Evolutionary conservation across 35 echinoderm and acorn worm genomes (phyloP).

Genomic region (Acanthaster planci): DNA sequence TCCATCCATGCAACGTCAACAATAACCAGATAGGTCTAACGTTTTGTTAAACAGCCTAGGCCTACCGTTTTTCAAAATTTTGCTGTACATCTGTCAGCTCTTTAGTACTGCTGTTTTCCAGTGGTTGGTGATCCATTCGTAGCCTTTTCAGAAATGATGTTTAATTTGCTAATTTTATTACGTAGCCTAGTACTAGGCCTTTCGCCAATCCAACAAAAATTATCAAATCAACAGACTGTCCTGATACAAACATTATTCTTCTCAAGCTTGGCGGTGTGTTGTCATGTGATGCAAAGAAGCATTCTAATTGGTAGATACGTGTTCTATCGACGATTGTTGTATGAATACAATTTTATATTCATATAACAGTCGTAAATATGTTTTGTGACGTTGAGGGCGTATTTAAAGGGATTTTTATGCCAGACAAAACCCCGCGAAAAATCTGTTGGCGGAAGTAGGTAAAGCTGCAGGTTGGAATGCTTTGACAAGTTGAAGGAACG

Average conservation of each 20-base stretch:
- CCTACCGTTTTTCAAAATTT: slow-evolving; percentile 22
- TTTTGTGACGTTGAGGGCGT: neutral
- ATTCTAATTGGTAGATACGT: neutral
- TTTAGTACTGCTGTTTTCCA: neutral
- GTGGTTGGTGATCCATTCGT: neutral
- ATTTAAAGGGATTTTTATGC: slow-evolving; percentile 17
- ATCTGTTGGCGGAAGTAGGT: slow-evolving; percentile 1
- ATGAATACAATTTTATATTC: neutral
- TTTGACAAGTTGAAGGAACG: too few relatives aligned
- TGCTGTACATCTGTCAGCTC: neutral
- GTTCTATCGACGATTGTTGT: neutral
- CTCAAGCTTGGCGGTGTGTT: slow-evolving; percentile 14
- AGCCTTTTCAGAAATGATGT: neutral
- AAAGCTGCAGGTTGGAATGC: neutral
- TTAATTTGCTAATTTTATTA: too few relatives aligned
- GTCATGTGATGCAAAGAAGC: neutral
- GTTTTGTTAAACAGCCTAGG: too few relatives aligned
- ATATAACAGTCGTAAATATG: slow-evolving; percentile 5
- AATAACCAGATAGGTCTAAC: too few relatives aligned
- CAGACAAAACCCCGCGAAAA: neutral
- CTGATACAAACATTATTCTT: neutral
- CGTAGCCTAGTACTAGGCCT: too few relatives aligned
- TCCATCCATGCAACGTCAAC: too few relatives aligned
- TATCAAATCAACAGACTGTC: neutral
- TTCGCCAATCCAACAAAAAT: too few relatives aligned